Evolutionary conservation across 2,888 invertebrate species (phyloP).

Genomic region (Hyposoter dolosus): DNA sequence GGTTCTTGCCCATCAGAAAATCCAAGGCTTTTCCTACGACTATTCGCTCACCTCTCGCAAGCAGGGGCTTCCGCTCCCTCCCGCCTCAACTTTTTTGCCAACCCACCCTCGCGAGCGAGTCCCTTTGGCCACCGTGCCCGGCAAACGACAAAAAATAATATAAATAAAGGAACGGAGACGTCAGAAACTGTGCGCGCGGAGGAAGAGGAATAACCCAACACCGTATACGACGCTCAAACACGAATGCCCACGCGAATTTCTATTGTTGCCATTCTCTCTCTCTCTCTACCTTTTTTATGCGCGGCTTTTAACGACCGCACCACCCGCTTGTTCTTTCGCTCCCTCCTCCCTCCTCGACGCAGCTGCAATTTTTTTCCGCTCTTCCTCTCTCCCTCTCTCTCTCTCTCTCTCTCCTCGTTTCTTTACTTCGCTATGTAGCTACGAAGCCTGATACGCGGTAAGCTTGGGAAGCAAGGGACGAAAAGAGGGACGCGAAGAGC

Average conservation of each 20-base stretch:
- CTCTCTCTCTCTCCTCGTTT: slow-evolving; percentile 24
- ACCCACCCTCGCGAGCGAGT: background rate
- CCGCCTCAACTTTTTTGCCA: slow-evolving; percentile 68
- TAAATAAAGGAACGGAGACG: background rate
- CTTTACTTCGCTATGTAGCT: slow-evolving; percentile 47
- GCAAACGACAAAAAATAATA: slow-evolving; percentile 8
- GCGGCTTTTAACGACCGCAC: slow-evolving; percentile 78
- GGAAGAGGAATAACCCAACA: slow-evolving; percentile 42
- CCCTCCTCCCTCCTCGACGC: slow-evolving; percentile 69
- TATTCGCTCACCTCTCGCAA: slow-evolving; percentile 46
- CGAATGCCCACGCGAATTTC: slow-evolving; percentile 84
- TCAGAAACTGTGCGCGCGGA: background rate
- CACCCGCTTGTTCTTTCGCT: slow-evolving; percentile 73
- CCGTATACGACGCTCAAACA: slow-evolving; percentile 79
- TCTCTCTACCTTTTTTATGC: slow-evolving; percentile 78
- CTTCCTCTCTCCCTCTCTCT: slow-evolving; percentile 32
- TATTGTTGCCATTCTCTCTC: slow-evolving; percentile 82
- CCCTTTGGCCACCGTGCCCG: slow-evolving; percentile 23
- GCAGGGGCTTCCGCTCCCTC: slow-evolving; percentile 47
- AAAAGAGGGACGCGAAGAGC: slow-evolving; percentile 43
- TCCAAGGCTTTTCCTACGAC: slow-evolving; percentile 55
- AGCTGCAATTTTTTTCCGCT: slow-evolving; percentile 59
- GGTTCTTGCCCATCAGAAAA: slow-evolving; percentile 55
- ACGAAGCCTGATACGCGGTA: slow-evolving; percentile 56
- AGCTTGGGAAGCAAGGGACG: slow-evolving; percentile 12